Conservation (phyloP, 2,113 vertebrate genomes). For the Vulpes ferrilata region DNA sequence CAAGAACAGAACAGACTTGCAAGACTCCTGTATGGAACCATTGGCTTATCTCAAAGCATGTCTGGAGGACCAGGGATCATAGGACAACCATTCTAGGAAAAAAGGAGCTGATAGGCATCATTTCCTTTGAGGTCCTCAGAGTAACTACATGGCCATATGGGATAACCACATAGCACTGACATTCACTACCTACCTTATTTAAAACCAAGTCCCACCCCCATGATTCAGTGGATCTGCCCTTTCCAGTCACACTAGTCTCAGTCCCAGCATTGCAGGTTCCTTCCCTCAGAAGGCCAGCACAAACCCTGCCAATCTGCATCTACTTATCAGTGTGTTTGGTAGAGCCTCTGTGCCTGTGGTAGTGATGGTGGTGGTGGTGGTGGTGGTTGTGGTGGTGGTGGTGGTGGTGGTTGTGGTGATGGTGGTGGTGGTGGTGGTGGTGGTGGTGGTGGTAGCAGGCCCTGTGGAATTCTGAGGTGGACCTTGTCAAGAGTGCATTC, state of each 20-base stretch:
- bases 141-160: neutral
- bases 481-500: neutral
- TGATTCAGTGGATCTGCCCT: neutral
- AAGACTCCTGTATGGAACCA: neutral
- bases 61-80: neutral
- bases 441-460: neutral
- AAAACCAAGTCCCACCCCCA: neutral
- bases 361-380: too few relatives aligned
- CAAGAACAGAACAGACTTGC: neutral
- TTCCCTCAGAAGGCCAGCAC: neutral
- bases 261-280: neutral
- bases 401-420: neutral
- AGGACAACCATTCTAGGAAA: neutral
- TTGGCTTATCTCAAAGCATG: neutral
- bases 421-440: neutral
- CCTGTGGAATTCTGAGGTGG: neutral
- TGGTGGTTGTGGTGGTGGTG: too few relatives aligned
- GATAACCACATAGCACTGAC: neutral
- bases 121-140: neutral
- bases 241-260: neutral
- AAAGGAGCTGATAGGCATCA: neutral
- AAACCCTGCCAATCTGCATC: neutral
- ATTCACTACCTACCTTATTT: neutral
- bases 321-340: neutral
- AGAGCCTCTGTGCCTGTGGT: neutral